Evolutionary conservation across 2,113 vertebrate species (phyloP), one percentile per base, ranked within the genome.

Genomic region (Osmerus mordax): DNA sequence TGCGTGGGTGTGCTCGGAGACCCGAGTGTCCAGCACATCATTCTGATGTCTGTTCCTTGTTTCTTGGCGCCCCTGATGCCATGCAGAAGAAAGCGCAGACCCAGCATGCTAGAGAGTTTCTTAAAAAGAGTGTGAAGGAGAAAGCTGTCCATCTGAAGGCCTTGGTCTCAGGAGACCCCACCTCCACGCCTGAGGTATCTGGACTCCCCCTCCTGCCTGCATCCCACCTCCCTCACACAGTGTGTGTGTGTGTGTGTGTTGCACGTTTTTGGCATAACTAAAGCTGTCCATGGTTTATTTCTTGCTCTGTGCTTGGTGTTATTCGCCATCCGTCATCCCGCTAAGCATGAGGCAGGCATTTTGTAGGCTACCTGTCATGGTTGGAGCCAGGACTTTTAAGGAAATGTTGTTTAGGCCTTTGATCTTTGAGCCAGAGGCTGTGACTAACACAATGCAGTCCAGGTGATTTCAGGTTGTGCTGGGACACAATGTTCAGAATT

Each of bases 111-210:
- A 96, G 96, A 90, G 96, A 97, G 78, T 98, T 98, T 92, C 95
- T 95, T 78, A 91, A 92, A 93, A 99, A 98, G 92, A 98, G 94
- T 85, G 94, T 99, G 88, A 99, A 96, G 89, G 97, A 98, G 80
- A 97, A 97, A 75, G 96, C 93, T 0, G 91, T 94, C 83, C 96
- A 98, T 81, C 93, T 98, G 58, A 93, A 92, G 7, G 92, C 94
- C 68, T 86, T 98, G 92, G 95, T 98, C 83, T 88, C 89, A 86
- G 92, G 89, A 83, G 89, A 90, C 59, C 55, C 74, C 82, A 87
- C 92, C 72, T 85, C 93, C 71, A 78, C 13, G 1, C 89, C 90
- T 0, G 92, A 98, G 97, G 97, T 98, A 95, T 96, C 83, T 91
- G 89, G 88, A 81, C 75, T 23, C 8, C 69, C 69, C 36, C 21